These are phyloP conservation scores for Catharus fuscescens DNA, from an alignment of 2,113 vertebrate species.

Conservation along the genomic window DNA sequence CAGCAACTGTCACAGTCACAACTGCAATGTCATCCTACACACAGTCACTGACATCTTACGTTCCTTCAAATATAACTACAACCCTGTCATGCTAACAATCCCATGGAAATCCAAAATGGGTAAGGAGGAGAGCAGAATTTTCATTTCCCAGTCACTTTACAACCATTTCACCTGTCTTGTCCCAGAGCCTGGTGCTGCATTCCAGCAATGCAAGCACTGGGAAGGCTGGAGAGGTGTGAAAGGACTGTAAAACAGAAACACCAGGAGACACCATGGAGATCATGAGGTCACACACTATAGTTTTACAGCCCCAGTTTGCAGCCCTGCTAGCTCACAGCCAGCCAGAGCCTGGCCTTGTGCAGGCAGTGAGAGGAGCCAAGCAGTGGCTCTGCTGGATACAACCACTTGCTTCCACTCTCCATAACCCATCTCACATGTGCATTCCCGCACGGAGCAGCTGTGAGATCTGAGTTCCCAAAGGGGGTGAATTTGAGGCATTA, in stretches of 20 bases:
- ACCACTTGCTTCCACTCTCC: not conserved
- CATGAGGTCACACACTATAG: not conserved
- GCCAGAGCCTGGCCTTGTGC: not conserved
- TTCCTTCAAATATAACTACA: not conserved
- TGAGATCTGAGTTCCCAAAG: not conserved
- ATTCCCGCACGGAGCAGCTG: not conserved
- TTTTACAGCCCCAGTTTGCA: not conserved
- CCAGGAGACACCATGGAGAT: not conserved
- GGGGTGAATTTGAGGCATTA: not conserved
- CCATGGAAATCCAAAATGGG: not conserved
- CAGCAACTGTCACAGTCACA: not conserved
- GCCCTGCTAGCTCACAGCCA: not conserved
- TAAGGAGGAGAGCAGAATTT: not conserved
- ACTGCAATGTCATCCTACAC: not conserved
- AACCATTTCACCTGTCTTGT: not conserved
- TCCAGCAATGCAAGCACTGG: not conserved
- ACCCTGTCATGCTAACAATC: not conserved
- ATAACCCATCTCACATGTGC: not conserved
- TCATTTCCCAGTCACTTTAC: not conserved
- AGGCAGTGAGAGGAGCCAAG: not conserved
- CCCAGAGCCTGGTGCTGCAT: not conserved
- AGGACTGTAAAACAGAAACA: not conserved
- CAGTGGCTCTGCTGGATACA: fast-evolving
- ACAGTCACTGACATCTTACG: not conserved
- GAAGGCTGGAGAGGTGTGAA: not conserved